Evolutionary conservation across 2,888 invertebrate species (phyloP).

Genomic region (Conus canariensis): DNA sequence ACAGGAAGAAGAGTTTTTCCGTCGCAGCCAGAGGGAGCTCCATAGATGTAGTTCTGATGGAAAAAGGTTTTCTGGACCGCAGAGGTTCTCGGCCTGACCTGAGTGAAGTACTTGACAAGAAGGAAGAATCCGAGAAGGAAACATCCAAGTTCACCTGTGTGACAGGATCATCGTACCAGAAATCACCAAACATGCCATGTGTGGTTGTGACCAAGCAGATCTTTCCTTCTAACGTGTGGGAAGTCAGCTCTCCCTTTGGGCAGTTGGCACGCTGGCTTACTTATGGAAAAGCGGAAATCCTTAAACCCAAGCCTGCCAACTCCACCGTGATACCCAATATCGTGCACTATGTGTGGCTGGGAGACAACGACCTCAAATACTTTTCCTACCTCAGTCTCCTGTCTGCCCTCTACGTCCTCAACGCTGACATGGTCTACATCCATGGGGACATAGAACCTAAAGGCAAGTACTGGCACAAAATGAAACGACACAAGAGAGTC

Average conservation of each 20-base stretch:
- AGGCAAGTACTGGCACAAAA: conserved; percentile 64
- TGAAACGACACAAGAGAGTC: conserved; percentile 53
- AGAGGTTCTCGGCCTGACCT: background rate
- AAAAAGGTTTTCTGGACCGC: conserved; percentile 9
- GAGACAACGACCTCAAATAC: conserved; percentile 61
- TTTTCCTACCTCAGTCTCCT: conserved; percentile 65
- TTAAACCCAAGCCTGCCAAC: conserved; percentile 50
- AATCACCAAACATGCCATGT: conserved; percentile 35
- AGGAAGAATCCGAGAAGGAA: background rate
- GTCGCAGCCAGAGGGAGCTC: conserved; percentile 25
- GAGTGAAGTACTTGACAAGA: no score
- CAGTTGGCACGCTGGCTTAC: conserved; percentile 57
- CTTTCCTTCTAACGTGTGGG: conserved; percentile 60
- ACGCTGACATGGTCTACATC: conserved; percentile 66
- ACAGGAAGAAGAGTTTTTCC: conserved; percentile 39
- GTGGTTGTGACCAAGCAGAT: conserved; percentile 47
- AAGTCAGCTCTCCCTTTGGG: conserved; percentile 58
- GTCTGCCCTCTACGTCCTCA: conserved; percentile 63
- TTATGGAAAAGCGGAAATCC: conserved; percentile 59
- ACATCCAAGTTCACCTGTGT: conserved; percentile 28
- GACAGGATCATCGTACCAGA: conserved; percentile 1
- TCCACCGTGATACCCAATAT: conserved; percentile 67
- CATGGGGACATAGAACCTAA: conserved; percentile 66
- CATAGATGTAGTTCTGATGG: conserved; percentile 35
- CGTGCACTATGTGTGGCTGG: conserved; percentile 72